A percentile compares a stretch with the other conserved stretches of the same genome.
phyloP scores from a whole-genome alignment of 1,140 invertebrate species.

The Atta colombica region DNA sequence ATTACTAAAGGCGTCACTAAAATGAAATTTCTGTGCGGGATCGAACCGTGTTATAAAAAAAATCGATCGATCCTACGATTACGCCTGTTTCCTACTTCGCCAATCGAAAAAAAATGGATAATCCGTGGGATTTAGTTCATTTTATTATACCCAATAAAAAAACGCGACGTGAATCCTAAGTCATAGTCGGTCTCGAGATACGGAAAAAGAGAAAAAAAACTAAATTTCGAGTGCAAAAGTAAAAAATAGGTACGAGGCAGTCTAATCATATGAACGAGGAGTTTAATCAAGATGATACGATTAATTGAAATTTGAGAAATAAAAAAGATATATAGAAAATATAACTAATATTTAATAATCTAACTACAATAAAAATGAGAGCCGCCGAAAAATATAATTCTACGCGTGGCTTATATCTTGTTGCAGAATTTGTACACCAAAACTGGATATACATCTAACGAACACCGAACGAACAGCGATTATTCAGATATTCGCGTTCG shows the following conservation, averaged over 20 bases:
- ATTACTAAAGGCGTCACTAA: neutral
- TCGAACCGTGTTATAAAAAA: conserved; percentile 11
- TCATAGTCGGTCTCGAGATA: too few relatives aligned
- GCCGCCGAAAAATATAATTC: neutral
- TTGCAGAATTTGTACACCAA: neutral
- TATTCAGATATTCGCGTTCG: too few relatives aligned
- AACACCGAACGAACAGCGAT: too few relatives aligned
- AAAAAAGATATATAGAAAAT: too few relatives aligned
- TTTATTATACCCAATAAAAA: conserved; percentile 61
- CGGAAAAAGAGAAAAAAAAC: neutral
- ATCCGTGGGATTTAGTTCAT: neutral
- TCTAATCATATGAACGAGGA: too few relatives aligned
- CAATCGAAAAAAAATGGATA: neutral
- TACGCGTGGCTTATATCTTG: neutral
- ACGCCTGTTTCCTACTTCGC: neutral
- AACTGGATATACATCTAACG: too few relatives aligned
- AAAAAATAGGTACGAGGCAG: neutral
- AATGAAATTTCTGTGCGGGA: neutral
- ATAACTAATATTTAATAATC: neutral
- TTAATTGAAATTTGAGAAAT: too few relatives aligned
- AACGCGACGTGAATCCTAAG: neutral
- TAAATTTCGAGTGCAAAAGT: neutral
- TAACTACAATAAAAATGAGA: neutral
- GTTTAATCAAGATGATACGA: too few relatives aligned
- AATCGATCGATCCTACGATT: conserved; percentile 37